Evolutionary conservation across 2,113 vertebrate species (phyloP), one percentile per base, ranked within the genome.

Genomic region (Galemys pyrenaicus): DNA sequence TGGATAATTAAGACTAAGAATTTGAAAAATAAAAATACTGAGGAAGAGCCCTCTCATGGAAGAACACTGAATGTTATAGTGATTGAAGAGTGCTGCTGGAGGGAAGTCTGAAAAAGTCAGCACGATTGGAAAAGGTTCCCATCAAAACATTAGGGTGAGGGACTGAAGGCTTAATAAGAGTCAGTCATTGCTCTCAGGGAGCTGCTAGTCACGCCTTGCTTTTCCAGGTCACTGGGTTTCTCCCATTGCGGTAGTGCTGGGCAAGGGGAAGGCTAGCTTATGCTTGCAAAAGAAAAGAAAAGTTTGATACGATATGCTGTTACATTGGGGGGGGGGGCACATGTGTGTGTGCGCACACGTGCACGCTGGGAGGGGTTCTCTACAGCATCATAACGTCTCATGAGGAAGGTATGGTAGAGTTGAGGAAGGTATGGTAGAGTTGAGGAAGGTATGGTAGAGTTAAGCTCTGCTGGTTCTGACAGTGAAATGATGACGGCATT

Each of bases 131-230:
- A 70, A 79, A 75, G 17, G 20, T 2, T 41, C 19, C 5, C 22
- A 68, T 46, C 2, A 51, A 28, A 41, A 64, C 20, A 46, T 0
- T 2, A 44, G 1, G 39, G 46, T 24, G 0, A 0, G n/a, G 15
- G 49, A 44, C 0, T 24, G 58, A 28, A 44, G 15, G n/a, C 5
- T 8, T 28, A 26, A 2, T 15, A 6, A 58, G 24, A 8, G 24
- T 49, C 6, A n/a, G 30, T 44, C n/a, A 46, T 0, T 71, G 35
- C 35, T 28, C 5, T 56, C 24, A 22, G 73, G 56, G 26, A 58
- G 22, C 9, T 12, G 10, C 5, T 3, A 37, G 22, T 6, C 9
- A 10, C 5, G 2, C 37, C 17, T 24, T 9, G 41, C 41, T 46
- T 67, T 19, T 24, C 65, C 9, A 30, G 62, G 13, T 64, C 0